Conservation (phyloP, 2,113 vertebrate genomes). For the Zeus faber region DNA sequence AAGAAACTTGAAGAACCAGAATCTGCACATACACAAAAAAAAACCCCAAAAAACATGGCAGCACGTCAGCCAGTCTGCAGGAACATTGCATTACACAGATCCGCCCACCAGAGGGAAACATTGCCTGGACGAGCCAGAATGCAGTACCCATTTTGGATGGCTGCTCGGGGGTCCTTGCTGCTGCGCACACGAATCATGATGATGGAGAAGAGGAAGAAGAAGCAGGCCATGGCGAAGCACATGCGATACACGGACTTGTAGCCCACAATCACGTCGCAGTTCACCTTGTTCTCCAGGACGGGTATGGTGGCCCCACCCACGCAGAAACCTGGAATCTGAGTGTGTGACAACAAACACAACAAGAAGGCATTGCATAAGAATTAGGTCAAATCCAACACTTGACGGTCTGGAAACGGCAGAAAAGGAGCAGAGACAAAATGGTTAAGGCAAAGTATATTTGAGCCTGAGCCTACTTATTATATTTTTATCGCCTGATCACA, state of each 20-base stretch:
- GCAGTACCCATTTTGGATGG: constrained; percentile 87
- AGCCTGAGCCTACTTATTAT: too few species aligned
- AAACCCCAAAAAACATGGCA: background rate
- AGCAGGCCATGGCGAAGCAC: constrained; percentile 86
- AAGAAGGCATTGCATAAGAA: background rate
- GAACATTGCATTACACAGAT: constrained; percentile 9
- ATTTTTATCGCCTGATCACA: too few species aligned
- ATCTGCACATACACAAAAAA: constrained; percentile 63
- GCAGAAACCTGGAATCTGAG: constrained; percentile 84
- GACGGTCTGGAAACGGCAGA: too few species aligned
- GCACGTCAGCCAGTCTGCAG: background rate
- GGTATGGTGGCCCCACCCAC: constrained; percentile 33
- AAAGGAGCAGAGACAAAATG: too few species aligned
- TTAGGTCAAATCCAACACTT: background rate
- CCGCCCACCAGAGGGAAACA: constrained; percentile 40
- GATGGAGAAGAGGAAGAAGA: constrained; percentile 84
- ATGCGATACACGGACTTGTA: constrained; percentile 91
- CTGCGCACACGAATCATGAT: constrained; percentile 86
- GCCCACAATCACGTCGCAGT: constrained; percentile 86
- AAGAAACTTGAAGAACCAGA: constrained; percentile 96
- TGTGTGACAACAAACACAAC: too few species aligned
- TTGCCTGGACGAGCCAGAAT: background rate
- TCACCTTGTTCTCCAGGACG: constrained; percentile 58
- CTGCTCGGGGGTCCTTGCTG: constrained; percentile 84
- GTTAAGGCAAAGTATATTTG: too few species aligned